Percentiles rank a stretch among this genome's conserved stretches.
Conservation (phyloP, 1,140 invertebrate species). For the Cataglyphis hispanica region DNA sequence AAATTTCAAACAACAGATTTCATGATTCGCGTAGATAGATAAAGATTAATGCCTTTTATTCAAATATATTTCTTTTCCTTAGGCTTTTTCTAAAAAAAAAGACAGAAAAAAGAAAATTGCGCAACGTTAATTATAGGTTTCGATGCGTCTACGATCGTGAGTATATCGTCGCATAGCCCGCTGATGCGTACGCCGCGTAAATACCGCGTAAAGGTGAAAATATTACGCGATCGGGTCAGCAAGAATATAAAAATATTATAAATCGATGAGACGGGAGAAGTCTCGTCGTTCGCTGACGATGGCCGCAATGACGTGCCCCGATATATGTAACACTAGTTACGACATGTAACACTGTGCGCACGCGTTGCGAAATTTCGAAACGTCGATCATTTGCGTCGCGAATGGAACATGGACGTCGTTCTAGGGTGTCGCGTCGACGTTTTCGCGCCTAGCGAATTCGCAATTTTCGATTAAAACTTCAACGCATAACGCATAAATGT, state of each 20-base stretch:
- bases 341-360: slow-evolving; percentile 20
- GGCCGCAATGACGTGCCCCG: slow-evolving; percentile 1
- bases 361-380: slow-evolving; percentile 50
- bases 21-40: neutral
- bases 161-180: slow-evolving; percentile 33
- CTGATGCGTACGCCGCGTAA: slow-evolving; percentile 54
- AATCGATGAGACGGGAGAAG: slow-evolving; percentile 50
- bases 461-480: neutral
- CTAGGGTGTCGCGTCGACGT: neutral
- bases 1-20: neutral
- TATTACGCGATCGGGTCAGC: slow-evolving; percentile 60
- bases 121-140: slow-evolving; percentile 58
- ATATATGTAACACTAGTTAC: no score
- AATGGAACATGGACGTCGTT: slow-evolving; percentile 3
- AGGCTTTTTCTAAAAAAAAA: slow-evolving; percentile 25
- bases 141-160: slow-evolving; percentile 28
- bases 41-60: slow-evolving; percentile 2
- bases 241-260: slow-evolving; percentile 63
- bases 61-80: neutral
- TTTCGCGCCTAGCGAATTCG: neutral
- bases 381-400: slow-evolving; percentile 15
- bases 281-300: slow-evolving; percentile 14
- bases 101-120: slow-evolving; percentile 18
- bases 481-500: neutral
- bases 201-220: slow-evolving; percentile 62